These are phyloP conservation scores for Triplophysa bombifrons DNA, from an alignment of 2,797 vertebrate genomes.

Conservation along the genomic window DNA sequence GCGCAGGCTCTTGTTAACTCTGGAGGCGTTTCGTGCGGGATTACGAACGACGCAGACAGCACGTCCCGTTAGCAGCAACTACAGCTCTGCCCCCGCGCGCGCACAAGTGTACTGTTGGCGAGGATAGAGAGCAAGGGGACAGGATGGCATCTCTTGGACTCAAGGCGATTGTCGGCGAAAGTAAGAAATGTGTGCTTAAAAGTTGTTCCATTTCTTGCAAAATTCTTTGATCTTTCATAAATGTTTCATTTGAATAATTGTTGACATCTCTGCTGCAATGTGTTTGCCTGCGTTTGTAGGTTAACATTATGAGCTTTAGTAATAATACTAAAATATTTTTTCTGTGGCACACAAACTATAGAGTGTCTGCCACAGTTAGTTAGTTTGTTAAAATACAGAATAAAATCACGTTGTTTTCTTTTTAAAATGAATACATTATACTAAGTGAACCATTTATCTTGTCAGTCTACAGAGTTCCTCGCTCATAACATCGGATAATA, in stretches of 20 bases:
- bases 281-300: not conserved
- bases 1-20: slow-evolving; percentile 10
- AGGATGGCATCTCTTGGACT: slow-evolving; percentile 86
- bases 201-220: not conserved
- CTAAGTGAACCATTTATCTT: not conserved
- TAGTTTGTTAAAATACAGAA: not conserved
- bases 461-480: not conserved
- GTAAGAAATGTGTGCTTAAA: slow-evolving; percentile 71
- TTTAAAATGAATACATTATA: not conserved
- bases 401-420: not conserved
- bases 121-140: slow-evolving; percentile 9
- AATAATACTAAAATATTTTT: not conserved
- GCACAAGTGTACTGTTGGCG: not conserved
- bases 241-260: not conserved
- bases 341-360: not conserved
- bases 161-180: slow-evolving; percentile 90
- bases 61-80: slow-evolving; percentile 30
- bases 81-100: slow-evolving; percentile 6
- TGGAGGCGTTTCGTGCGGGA: slow-evolving; percentile 46
- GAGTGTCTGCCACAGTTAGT: too few species aligned
- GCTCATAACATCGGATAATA: not conserved
- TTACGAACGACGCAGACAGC: slow-evolving; percentile 49
- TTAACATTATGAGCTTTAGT: not conserved
- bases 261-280: not conserved
- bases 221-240: not conserved